Conservation (phyloP, 2,888 invertebrate genomes). For the Plebejus melissa region DNA sequence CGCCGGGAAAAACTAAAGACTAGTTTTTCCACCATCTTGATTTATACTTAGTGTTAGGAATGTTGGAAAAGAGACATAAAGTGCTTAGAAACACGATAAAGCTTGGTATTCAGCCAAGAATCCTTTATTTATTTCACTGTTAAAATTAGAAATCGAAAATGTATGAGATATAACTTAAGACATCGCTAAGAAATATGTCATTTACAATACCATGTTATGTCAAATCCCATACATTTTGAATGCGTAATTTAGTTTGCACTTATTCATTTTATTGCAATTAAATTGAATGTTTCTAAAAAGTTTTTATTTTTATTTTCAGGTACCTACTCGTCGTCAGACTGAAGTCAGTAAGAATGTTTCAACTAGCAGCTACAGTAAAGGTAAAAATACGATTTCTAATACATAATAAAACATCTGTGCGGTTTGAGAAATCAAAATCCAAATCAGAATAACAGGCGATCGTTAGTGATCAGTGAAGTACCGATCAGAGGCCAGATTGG, state of each 20-base stretch:
- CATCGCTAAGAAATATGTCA: too few relatives aligned
- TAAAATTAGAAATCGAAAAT: too few relatives aligned
- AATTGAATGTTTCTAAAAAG: background rate
- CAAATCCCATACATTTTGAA: too few relatives aligned
- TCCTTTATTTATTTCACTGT: too few relatives aligned
- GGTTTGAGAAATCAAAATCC: conserved; percentile 5
- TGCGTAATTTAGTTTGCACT: too few relatives aligned
- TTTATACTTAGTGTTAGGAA: conserved; percentile 1
- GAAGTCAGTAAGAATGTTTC: background rate
- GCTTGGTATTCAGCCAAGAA: background rate
- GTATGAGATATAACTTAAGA: too few relatives aligned
- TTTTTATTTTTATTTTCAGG: background rate
- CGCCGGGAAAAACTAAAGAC: conserved; percentile 2
- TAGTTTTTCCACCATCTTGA: background rate
- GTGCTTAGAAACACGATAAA: background rate
- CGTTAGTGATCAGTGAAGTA: conserved; percentile 30
- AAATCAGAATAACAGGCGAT: conserved; percentile 22
- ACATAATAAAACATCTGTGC: background rate
- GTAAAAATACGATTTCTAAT: too few relatives aligned
- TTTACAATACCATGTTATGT: too few relatives aligned
- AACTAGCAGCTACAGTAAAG: background rate
- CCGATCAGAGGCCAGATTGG: conserved; percentile 39
- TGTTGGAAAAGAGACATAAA: conserved; percentile 16
- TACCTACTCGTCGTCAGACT: background rate
- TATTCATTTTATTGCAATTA: too few relatives aligned